Conservation (phyloP, 2,888 invertebrate species). For the Cephus pulcher region DNA sequence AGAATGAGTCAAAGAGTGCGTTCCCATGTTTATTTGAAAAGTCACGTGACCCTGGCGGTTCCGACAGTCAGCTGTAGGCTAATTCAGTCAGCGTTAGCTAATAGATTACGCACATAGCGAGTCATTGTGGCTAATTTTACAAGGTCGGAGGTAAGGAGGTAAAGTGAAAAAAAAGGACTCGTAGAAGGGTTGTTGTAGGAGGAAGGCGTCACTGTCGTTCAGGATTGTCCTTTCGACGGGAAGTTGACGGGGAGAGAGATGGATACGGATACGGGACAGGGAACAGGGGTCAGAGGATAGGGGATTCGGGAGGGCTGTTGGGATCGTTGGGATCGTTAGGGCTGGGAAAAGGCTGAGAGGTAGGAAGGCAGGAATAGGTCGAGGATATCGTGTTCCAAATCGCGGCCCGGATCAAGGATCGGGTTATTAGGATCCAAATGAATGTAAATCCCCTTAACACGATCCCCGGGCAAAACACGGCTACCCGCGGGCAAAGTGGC, state of each 20-base stretch:
- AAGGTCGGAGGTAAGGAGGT: constrained; percentile 13
- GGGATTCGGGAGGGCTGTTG: constrained; percentile 2
- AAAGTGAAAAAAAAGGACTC: not conserved
- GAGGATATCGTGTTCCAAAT: constrained; percentile 63
- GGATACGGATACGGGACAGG: constrained; percentile 7
- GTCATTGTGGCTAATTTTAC: constrained; percentile 18
- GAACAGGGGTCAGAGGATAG: constrained; percentile 7
- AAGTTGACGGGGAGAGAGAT: not conserved
- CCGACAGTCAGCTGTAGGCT: constrained; percentile 7
- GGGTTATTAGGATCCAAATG: constrained; percentile 67
- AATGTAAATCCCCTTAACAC: constrained; percentile 67
- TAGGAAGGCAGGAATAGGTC: constrained; percentile 13
- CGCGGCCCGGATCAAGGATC: constrained; percentile 60
- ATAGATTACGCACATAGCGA: constrained; percentile 19
- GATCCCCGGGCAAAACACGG: constrained; percentile 66
- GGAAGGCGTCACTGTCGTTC: constrained; percentile 9
- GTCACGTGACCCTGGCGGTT: too few relatives aligned
- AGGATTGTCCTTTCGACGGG: constrained; percentile 8
- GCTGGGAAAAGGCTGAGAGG: constrained; percentile 4
- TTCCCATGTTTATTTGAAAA: too few relatives aligned
- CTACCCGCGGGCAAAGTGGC: constrained; percentile 63
- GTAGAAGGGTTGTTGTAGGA: too few relatives aligned
- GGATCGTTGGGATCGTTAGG: not conserved
- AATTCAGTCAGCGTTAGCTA: constrained; percentile 14
- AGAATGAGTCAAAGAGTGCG: too few relatives aligned